A percentile compares a stretch with the other conserved stretches of the same genome.
Conservation (phyloP, 2,113 vertebrate genomes). For the Polypterus senegalus region DNA sequence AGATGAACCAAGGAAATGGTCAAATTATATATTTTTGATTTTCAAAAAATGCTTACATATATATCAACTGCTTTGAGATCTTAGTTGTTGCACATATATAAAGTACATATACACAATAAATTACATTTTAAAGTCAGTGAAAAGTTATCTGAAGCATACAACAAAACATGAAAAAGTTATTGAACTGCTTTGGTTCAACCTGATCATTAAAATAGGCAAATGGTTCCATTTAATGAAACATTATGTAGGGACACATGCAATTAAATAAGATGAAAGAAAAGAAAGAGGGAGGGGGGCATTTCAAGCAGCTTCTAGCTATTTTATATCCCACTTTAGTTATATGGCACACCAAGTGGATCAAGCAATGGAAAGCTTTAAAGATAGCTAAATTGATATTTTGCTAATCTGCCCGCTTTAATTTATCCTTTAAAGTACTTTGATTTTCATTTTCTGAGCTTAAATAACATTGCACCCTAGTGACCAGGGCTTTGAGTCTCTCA, state of each 20-base stretch:
- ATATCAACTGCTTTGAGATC: too few relatives aligned
- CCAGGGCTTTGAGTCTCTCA: conserved; percentile 8
- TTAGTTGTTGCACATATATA: too few relatives aligned
- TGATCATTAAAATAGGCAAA: neutral
- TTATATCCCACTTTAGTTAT: neutral
- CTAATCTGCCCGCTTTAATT: conserved; percentile 14
- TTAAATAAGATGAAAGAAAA: neutral
- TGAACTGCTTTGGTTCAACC: neutral
- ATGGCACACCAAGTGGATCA: neutral
- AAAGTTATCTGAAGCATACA: too few relatives aligned
- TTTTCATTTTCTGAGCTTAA: conserved; percentile 16
- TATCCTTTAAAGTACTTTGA: conserved; percentile 12
- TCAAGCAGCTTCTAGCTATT: neutral
- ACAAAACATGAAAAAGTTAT: too few relatives aligned
- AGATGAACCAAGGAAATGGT: too few relatives aligned
- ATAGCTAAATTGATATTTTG: conserved; percentile 12
- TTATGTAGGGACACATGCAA: neutral
- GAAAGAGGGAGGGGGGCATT: neutral
- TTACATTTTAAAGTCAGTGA: too few relatives aligned
- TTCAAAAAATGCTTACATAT: too few relatives aligned
- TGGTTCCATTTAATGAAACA: neutral
- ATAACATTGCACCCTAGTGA: conserved; percentile 7
- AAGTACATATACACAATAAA: too few relatives aligned
- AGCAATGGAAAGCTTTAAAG: neutral
- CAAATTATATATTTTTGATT: too few relatives aligned